Evolutionary conservation across 2,888 invertebrate genomes (phyloP).

Genomic region (Shargacucullia verbasci): DNA sequence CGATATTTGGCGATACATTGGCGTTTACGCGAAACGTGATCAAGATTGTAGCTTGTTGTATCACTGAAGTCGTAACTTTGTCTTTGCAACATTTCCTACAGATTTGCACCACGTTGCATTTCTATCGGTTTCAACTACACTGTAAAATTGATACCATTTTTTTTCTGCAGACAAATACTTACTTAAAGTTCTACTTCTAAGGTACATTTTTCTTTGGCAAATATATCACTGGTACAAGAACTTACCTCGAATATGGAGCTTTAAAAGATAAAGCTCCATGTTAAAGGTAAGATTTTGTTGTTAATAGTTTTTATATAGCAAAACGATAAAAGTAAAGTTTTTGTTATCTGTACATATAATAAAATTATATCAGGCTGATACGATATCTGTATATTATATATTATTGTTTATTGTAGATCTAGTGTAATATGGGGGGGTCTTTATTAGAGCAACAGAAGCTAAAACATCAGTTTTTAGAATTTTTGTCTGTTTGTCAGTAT

Average conservation of each 20-base stretch:
- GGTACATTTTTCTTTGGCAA: conserved; percentile 26
- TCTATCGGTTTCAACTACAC: conserved; percentile 33
- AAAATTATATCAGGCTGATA: too few species aligned
- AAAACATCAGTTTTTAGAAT: too few species aligned
- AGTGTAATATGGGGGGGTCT: too few species aligned
- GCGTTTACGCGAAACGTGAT: neutral
- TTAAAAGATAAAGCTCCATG: conserved; percentile 31
- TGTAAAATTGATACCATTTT: conserved; percentile 22
- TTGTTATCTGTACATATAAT: too few species aligned
- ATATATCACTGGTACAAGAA: conserved; percentile 16
- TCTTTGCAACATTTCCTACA: conserved; percentile 40
- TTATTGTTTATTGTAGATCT: too few species aligned
- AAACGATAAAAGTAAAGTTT: conserved; percentile 19
- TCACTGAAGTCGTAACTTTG: conserved; percentile 12
- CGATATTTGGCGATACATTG: too few species aligned
- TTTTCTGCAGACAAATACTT: conserved; percentile 15
- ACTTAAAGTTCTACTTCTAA: conserved; percentile 8
- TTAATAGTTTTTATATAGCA: conserved; percentile 33
- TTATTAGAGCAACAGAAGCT: too few species aligned
- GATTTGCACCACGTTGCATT: conserved; percentile 35
- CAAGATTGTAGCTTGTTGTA: conserved; percentile 10
- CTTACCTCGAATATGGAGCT: too few species aligned
- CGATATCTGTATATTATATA: too few species aligned
- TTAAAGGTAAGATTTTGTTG: conserved; percentile 30
- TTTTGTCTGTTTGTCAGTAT: too few species aligned